Percentiles rank a stretch among this genome's conserved stretches.
phyloP scores from a whole-genome alignment of 2,888 invertebrate genomes.

The Ptilodon capucinus region DNA sequence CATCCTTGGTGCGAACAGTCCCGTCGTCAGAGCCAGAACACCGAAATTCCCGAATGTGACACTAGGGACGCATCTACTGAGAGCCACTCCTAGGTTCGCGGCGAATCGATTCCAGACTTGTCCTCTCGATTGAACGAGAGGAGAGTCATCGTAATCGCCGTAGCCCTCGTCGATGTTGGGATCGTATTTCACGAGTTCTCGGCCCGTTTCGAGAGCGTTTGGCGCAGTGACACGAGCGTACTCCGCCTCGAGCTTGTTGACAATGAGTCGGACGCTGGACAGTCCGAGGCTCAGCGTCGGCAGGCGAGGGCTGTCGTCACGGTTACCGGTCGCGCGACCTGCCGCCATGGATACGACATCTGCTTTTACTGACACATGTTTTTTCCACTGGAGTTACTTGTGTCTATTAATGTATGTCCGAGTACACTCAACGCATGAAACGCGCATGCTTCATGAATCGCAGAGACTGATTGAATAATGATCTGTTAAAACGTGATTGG shows the following conservation, averaged over 20 bases:
- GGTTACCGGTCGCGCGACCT: constrained; percentile 67
- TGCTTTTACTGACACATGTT: constrained; percentile 36
- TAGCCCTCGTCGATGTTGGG: constrained; percentile 54
- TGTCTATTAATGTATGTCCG: constrained; percentile 55
- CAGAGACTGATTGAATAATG: constrained; percentile 52
- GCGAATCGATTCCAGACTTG: constrained; percentile 62
- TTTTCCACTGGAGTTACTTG: constrained; percentile 47
- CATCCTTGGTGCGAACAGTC: constrained; percentile 75
- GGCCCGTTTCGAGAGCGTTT: constrained; percentile 37
- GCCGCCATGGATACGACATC: constrained; percentile 77
- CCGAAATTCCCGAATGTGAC: constrained; percentile 74
- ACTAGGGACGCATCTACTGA: constrained; percentile 71
- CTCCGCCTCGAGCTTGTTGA: constrained; percentile 72
- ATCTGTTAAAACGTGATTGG: constrained; percentile 42
- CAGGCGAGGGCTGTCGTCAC: constrained; percentile 68
- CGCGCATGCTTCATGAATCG: constrained; percentile 45
- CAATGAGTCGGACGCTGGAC: constrained; percentile 75
- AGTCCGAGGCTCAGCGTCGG: constrained; percentile 71
- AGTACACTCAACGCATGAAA: constrained; percentile 57
- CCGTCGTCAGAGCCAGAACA: constrained; percentile 60
- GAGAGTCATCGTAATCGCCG: constrained; percentile 63
- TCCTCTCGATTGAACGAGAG: constrained; percentile 65
- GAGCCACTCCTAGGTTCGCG: constrained; percentile 50
- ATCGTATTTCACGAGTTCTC: constrained; percentile 66
- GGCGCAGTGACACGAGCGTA: constrained; percentile 59